These are phyloP conservation scores for Sinodicranocentrus sp. DNA, from an alignment of 2,888 invertebrate species.

Conservation along the genomic window DNA sequence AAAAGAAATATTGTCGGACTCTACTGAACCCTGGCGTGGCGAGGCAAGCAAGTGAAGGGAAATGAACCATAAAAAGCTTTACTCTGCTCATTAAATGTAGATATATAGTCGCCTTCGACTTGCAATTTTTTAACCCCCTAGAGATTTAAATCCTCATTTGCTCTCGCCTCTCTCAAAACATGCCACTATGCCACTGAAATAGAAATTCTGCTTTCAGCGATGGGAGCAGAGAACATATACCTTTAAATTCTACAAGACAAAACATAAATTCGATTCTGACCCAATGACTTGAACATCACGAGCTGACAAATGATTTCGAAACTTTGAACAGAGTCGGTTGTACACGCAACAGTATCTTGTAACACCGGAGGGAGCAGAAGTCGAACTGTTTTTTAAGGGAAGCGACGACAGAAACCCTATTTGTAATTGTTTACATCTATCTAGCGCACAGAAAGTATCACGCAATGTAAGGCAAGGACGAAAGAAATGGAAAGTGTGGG, in stretches of 20 bases:
- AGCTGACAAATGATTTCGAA: slow-evolving; percentile 8
- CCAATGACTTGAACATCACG: no score
- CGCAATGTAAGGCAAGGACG: neutral
- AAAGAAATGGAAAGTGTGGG: slow-evolving; percentile 9
- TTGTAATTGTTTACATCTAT: slow-evolving; percentile 19
- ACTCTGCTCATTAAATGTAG: neutral
- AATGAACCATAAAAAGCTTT: slow-evolving; percentile 25
- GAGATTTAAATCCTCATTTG: slow-evolving; percentile 12
- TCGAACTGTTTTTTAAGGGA: neutral
- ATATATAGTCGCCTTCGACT: neutral
- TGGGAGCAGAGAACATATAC: no score
- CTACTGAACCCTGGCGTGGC: neutral
- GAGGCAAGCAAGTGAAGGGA: slow-evolving; percentile 26
- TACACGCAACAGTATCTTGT: neutral
- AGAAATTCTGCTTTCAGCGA: no score
- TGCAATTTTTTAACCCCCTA: slow-evolving; percentile 39
- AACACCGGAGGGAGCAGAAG: neutral
- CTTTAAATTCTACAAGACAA: no score
- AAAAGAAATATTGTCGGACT: slow-evolving; percentile 1
- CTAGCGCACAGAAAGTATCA: neutral
- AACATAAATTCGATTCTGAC: no score
- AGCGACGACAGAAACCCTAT: slow-evolving; percentile 26
- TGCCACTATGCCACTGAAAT: no score
- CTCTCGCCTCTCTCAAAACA: slow-evolving; percentile 7
- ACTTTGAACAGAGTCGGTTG: no score